Conservation (phyloP, 2,888 invertebrate genomes). For the Pachliopta kotzebuea region DNA sequence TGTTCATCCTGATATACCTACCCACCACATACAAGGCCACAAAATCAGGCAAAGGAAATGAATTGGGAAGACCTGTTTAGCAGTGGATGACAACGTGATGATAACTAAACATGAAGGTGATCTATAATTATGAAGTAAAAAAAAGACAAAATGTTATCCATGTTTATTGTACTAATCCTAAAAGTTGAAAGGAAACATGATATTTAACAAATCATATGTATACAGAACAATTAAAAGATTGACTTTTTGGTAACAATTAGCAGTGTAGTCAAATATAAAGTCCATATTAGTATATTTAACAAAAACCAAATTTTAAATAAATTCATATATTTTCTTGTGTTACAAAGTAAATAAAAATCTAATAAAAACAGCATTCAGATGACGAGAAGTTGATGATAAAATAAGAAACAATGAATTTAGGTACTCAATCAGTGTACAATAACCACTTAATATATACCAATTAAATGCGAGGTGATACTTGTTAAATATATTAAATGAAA, state of each 20-base stretch:
- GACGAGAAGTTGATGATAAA: slow-evolving; percentile 36
- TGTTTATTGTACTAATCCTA: slow-evolving; percentile 72
- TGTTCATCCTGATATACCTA: too few relatives aligned
- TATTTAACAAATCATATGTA: slow-evolving; percentile 53
- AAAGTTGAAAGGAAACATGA: slow-evolving; percentile 65
- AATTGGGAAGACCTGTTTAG: too few relatives aligned
- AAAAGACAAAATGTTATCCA: slow-evolving; percentile 59
- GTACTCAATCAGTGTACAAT: slow-evolving; percentile 16
- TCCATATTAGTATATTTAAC: slow-evolving; percentile 10
- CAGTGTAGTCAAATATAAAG: slow-evolving; percentile 18
- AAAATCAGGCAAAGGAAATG: too few relatives aligned
- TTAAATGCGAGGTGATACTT: slow-evolving; percentile 45
- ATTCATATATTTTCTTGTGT: slow-evolving; percentile 24
- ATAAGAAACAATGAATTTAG: slow-evolving; percentile 12
- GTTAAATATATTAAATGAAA: slow-evolving; percentile 10
- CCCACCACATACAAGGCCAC: too few relatives aligned
- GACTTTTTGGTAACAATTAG: slow-evolving; percentile 68
- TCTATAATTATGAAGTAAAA: slow-evolving; percentile 33
- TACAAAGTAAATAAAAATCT: slow-evolving; percentile 47
- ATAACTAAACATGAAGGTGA: background rate
- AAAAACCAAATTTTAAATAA: slow-evolving; percentile 19
- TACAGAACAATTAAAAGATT: slow-evolving; percentile 52
- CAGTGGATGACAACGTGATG: too few relatives aligned
- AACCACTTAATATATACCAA: slow-evolving; percentile 35
- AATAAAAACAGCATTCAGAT: slow-evolving; percentile 41